phyloP scores from a whole-genome alignment of 2,113 vertebrate species.

The Cephalopholis sonnerati region DNA sequence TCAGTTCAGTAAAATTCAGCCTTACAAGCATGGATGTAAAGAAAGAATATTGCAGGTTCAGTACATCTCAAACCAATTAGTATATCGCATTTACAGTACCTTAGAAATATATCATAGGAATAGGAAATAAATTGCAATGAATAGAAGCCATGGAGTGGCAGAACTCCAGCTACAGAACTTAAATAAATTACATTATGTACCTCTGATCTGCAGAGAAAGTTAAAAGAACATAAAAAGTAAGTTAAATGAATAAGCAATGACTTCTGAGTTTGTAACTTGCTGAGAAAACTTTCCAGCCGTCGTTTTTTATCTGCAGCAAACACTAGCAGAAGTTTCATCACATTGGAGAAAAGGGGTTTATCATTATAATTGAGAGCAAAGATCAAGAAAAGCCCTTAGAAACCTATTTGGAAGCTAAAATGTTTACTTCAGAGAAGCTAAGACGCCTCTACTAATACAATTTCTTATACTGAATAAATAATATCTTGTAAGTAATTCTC shows the following conservation, averaged over 20 bases:
- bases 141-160: neutral
- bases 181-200: neutral
- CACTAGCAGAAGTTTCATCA: conserved; percentile 32
- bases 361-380: conserved; percentile 59
- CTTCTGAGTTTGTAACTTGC: conserved; percentile 17
- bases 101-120: neutral
- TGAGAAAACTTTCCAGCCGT: conserved; percentile 13
- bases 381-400: conserved; percentile 15
- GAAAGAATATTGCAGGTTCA: neutral
- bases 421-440: conserved; percentile 32
- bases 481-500: neutral
- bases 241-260: conserved; percentile 40
- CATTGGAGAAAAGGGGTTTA: conserved; percentile 24
- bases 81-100: neutral
- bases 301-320: conserved; percentile 50
- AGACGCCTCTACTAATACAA: neutral
- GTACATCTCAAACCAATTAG: conserved; percentile 26
- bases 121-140: neutral
- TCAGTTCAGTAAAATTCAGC: neutral
- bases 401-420: conserved; percentile 4
- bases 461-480: neutral
- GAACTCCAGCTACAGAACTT: neutral
- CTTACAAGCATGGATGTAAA: neutral
- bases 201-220: conserved; percentile 32
- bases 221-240: conserved; percentile 23